Conservation (phyloP, 2,888 invertebrate genomes). For the Zygogramma bicolorata region DNA sequence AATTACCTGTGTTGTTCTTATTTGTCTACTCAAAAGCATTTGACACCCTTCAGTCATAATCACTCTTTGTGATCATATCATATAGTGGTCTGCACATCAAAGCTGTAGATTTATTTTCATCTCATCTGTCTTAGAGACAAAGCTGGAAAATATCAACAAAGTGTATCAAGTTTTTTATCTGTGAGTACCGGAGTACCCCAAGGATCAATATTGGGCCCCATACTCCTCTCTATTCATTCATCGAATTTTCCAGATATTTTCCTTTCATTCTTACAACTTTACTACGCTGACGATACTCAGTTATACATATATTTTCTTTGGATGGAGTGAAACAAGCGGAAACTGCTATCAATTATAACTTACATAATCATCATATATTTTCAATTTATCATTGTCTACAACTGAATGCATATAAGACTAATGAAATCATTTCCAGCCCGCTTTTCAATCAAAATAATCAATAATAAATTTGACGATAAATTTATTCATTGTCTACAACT, state of each 20-base stretch:
- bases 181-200: neutral
- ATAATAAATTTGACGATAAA: no score
- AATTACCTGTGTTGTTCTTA: no score
- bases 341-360: neutral
- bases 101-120: neutral
- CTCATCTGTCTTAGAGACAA: neutral
- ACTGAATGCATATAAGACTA: neutral
- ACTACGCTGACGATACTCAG: neutral
- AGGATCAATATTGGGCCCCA: no score
- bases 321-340: neutral
- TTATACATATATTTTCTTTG: neutral
- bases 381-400: neutral
- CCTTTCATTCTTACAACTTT: neutral
- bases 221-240: neutral
- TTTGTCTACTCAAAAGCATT: no score
- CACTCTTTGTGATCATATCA: neutral
- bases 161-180: conserved; percentile 8
- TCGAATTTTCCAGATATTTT: neutral
- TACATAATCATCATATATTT: neutral
- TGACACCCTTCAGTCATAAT: no score
- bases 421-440: neutral
- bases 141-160: conserved; percentile 10
- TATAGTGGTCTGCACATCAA: neutral
- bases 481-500: neutral
- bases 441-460: neutral